Conservation (phyloP, 2,797 vertebrate species). For the Acridotheres tristis region DNA sequence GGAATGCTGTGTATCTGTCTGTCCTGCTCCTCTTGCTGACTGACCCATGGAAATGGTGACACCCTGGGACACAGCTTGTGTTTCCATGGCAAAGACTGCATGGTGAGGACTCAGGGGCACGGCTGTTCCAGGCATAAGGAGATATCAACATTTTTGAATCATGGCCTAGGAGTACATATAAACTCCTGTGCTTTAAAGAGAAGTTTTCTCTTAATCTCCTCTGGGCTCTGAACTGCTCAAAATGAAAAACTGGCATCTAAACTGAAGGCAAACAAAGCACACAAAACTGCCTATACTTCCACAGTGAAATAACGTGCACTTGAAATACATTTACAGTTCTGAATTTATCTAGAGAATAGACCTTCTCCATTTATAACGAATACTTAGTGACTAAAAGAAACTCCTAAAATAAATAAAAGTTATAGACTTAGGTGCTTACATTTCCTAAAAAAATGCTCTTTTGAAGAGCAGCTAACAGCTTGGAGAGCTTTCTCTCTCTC, state of each 20-base stretch:
- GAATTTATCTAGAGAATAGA: conserved; percentile 2
- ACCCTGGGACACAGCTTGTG: background rate
- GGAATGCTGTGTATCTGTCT: background rate
- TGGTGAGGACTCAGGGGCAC: background rate
- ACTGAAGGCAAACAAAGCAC: background rate
- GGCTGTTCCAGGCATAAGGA: background rate
- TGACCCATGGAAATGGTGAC: background rate
- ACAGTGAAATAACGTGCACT: background rate
- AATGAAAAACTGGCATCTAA: conserved; percentile 9
- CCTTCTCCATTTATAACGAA: background rate
- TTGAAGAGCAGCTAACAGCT: background rate
- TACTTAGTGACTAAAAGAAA: background rate
- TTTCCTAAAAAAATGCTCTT: background rate
- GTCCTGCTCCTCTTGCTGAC: background rate
- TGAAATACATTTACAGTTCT: background rate
- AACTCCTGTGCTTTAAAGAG: background rate
- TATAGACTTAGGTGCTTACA: background rate
- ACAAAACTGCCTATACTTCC: background rate
- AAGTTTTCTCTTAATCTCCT: background rate
- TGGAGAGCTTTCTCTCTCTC: background rate
- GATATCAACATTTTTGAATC: background rate
- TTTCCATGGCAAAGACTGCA: background rate
- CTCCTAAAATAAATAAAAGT: background rate
- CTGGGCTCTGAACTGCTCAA: background rate
- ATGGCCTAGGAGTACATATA: background rate